Conservation (phyloP, 2,888 invertebrate species). For the Selenia dentaria region DNA sequence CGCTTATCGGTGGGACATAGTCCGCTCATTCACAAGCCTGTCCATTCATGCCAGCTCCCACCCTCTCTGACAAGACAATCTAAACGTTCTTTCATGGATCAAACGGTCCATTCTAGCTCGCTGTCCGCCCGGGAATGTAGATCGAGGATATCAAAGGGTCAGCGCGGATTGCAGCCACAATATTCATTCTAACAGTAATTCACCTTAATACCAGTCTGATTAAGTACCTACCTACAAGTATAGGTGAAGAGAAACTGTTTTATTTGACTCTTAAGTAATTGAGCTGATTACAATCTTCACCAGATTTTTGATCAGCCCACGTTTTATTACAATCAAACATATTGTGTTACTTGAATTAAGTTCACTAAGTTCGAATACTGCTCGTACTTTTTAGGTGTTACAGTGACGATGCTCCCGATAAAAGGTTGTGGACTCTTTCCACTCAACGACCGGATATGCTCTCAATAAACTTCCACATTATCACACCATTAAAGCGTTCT, state of each 20-base stretch:
- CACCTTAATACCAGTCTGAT: conserved; percentile 4
- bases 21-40: conserved; percentile 82
- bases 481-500: conserved; percentile 42
- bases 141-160: conserved; percentile 83
- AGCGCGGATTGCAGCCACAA: conserved; percentile 75
- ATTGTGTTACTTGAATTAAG: no score
- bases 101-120: conserved; percentile 55
- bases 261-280: no score
- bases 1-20: conserved; percentile 83
- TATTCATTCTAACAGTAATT: conserved; percentile 14
- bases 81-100: conserved; percentile 52
- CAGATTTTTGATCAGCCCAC: no score
- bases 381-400: neutral
- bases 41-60: conserved; percentile 77
- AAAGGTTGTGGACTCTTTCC: conserved; percentile 64
- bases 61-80: conserved; percentile 42
- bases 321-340: no score
- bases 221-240: neutral
- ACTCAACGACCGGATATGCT: conserved; percentile 49
- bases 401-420: conserved; percentile 61
- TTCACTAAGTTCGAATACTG: conserved; percentile 5
- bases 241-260: no score
- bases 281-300: no score
- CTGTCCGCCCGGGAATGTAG: conserved; percentile 54
- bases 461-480: conserved; percentile 29